Base-by-base conservation (phyloP, 2,888 invertebrate species). In the Tolmerus cingulatus region DNA sequence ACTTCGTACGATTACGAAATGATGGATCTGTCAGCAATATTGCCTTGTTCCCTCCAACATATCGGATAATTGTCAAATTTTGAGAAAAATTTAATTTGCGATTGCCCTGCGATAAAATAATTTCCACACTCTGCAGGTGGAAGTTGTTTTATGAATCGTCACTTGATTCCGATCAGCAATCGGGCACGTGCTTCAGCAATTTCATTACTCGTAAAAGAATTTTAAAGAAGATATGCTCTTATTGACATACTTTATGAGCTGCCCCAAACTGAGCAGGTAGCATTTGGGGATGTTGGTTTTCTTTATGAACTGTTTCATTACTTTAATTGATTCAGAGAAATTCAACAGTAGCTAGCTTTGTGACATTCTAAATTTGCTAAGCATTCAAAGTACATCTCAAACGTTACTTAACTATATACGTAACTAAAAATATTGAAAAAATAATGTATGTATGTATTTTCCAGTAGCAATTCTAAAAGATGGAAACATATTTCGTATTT, bases 1-100 rank as follows among this genome's bases (percentile, higher is more conserved):
- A 86, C 74, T 86, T 86, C 14, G 86, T 51, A 51, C 74, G 74
- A 74, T 86, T 86, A 86, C 86, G 27, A 51, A 76, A 86, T 74
- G 86, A 86, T 76, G 76, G 51, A 86, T 86, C 43, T 86, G 86
- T 74, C 76, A 86, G 51, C 27, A 74, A 66, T 66, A 84, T 66
- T 84, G 12, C 19, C 84, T 57, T 66, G 19, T 81, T 43, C n/a
- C 7, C 51, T 23, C 81, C 55, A 51, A 81, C 27, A 79, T 46
- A 46, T 46, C 30, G 46, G 34, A 55, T 51, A 81, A 81, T 81
- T 81, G 81, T 51, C 46, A 84, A 84, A 84, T 84, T 66, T 84
- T 7, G 66, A 66, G 84, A 66, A 84, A 84, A 66, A 43, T 37
- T 66, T 23, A 84, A 84, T 19, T 40, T 57, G 74, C n/a, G 40